A percentile compares a stretch with the other conserved stretches of the same genome.
Conservation (phyloP, 2,888 invertebrate genomes). For the Trissolcus brochymenae region DNA sequence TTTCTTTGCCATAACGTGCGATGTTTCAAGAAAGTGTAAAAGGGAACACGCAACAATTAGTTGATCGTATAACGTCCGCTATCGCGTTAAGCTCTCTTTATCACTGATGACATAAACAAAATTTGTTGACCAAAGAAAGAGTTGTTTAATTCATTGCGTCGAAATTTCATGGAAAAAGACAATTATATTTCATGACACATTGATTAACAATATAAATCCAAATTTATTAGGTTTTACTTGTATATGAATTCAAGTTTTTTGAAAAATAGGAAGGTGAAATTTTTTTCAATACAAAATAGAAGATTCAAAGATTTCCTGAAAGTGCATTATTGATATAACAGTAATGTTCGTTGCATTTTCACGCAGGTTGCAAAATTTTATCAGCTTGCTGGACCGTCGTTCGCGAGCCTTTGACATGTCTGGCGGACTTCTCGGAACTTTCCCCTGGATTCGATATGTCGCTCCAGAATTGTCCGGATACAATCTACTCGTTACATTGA, state of each 20-base stretch:
- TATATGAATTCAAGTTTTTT: too few relatives aligned
- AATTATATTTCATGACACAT: not conserved
- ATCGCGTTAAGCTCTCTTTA: constrained; percentile 3
- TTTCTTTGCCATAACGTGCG: constrained; percentile 15
- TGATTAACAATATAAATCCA: too few relatives aligned
- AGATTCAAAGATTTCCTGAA: constrained; percentile 7
- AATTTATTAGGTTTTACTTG: too few relatives aligned
- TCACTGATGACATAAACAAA: constrained; percentile 1
- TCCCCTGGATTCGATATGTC: constrained; percentile 81
- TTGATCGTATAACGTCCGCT: constrained; percentile 5
- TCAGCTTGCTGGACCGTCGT: constrained; percentile 68
- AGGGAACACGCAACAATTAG: constrained; percentile 24
- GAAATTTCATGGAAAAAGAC: not conserved
- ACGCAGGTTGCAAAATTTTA: constrained; percentile 66
- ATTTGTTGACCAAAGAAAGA: not conserved
- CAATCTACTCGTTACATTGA: constrained; percentile 79
- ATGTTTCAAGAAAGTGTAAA: constrained; percentile 28
- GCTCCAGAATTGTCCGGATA: constrained; percentile 81
- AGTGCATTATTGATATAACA: not conserved
- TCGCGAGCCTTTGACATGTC: constrained; percentile 76
- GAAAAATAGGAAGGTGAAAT: not conserved
- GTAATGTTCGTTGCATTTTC: not conserved
- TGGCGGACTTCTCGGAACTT: constrained; percentile 79
- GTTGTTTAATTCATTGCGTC: too few relatives aligned
- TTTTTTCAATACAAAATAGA: constrained; percentile 5